Percentiles rank a stretch among this genome's conserved stretches.
Conservation (phyloP, 2,888 invertebrate genomes). For the Ischnus inquisitorius region DNA sequence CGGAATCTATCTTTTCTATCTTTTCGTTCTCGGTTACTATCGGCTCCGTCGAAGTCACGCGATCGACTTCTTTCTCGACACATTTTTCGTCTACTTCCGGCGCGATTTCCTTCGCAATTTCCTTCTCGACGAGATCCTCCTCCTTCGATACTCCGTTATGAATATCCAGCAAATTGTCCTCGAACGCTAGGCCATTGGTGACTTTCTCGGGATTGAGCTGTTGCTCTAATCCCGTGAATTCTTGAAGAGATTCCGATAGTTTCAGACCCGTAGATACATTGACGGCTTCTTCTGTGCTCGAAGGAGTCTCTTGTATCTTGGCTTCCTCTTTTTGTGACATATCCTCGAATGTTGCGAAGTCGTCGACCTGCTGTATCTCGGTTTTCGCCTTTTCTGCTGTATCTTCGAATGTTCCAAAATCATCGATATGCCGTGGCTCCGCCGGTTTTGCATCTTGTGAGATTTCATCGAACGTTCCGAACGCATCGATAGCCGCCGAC, state of each 20-base stretch:
- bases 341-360: constrained; percentile 1
- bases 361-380: constrained; percentile 27
- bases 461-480: no score
- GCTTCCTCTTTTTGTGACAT: not conserved
- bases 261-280: constrained; percentile 69
- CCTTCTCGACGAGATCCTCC: constrained; percentile 20
- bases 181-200: constrained; percentile 50
- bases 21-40: constrained; percentile 10
- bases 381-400: no score
- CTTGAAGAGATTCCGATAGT: constrained; percentile 79
- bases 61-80: constrained; percentile 27
- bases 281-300: constrained; percentile 39
- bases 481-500: no score
- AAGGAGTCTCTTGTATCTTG: constrained; percentile 59
- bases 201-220: constrained; percentile 72
- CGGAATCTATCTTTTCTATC: no score
- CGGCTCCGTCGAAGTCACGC: constrained; percentile 11
- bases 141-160: constrained; percentile 27
- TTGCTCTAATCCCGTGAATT: constrained; percentile 80
- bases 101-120: not conserved
- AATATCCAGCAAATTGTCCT: constrained; percentile 38
- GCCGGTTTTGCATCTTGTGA: no score
- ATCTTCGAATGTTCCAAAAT: no score
- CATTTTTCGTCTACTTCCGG: constrained; percentile 33
- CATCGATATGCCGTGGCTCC: no score